Percentiles rank a stretch among this genome's conserved stretches.
Conservation (phyloP, 2,113 vertebrate species). For the Gallinago paraguaiae region DNA sequence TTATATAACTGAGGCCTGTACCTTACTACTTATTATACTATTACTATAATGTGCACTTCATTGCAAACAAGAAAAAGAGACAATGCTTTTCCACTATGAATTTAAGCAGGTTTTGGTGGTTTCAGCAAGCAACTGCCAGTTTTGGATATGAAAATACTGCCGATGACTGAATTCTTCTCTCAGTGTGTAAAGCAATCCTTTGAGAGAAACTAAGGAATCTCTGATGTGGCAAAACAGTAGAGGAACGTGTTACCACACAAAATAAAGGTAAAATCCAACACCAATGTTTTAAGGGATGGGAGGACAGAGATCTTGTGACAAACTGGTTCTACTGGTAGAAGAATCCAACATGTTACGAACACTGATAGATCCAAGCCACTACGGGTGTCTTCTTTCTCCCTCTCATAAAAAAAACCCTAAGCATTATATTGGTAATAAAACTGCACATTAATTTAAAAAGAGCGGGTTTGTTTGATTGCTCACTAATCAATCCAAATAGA, state of each 20-base stretch:
- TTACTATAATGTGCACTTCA: neutral
- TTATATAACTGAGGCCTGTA: neutral
- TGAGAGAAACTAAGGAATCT: neutral
- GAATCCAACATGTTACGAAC: neutral
- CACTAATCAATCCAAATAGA: neutral
- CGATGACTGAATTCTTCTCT: neutral
- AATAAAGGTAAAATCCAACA: neutral
- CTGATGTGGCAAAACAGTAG: neutral
- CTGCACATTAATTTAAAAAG: neutral
- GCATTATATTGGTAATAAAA: neutral
- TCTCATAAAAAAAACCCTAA: neutral
- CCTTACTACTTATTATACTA: neutral
- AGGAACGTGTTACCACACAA: neutral
- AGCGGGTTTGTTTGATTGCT: fast-evolving
- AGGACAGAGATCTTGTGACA: neutral
- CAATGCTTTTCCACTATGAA: neutral
- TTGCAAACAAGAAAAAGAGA: neutral
- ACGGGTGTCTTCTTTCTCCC: neutral
- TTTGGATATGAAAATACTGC: neutral
- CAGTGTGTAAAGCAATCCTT: neutral
- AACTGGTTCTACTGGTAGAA: neutral
- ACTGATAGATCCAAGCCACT: neutral
- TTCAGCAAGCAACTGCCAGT: neutral
- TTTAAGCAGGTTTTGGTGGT: neutral
- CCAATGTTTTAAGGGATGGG: neutral